These are phyloP conservation scores for Lepus townsendii DNA, from an alignment of 2,797 vertebrate species.

Conservation along the genomic window DNA sequence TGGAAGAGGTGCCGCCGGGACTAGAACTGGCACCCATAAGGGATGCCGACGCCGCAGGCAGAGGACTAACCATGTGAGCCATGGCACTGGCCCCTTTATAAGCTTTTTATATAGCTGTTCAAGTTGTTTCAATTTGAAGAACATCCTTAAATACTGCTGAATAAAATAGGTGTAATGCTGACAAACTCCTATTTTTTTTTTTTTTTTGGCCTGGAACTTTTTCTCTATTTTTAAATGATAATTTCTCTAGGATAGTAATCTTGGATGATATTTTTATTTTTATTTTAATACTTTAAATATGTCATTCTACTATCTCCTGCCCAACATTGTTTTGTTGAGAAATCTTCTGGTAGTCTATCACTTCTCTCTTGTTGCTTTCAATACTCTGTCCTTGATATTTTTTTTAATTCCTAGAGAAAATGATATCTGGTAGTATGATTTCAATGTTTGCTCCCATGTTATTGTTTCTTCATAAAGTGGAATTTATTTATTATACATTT, in stretches of 20 bases:
- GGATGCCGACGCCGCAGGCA: too few species aligned
- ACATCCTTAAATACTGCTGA: not conserved
- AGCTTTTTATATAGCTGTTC: not conserved
- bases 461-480: constrained; percentile 40
- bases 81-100: too few species aligned
- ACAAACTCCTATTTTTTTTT: not conserved
- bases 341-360: not conserved
- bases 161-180: not conserved
- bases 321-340: not conserved
- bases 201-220: not conserved
- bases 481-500: constrained; percentile 16
- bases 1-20: too few species aligned
- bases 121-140: not conserved
- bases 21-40: too few species aligned
- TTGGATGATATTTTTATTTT: not conserved
- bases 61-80: too few species aligned
- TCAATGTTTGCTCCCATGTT: not conserved
- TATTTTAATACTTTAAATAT: not conserved
- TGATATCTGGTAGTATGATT: not conserved
- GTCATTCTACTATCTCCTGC: not conserved
- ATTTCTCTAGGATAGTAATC: not conserved
- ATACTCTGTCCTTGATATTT: not conserved
- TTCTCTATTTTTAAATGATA: not conserved
- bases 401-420: constrained; percentile 1
- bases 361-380: not conserved